phyloP scores from a whole-genome alignment of 1,140 invertebrate species.

The Pseudobourletiella spinata region DNA sequence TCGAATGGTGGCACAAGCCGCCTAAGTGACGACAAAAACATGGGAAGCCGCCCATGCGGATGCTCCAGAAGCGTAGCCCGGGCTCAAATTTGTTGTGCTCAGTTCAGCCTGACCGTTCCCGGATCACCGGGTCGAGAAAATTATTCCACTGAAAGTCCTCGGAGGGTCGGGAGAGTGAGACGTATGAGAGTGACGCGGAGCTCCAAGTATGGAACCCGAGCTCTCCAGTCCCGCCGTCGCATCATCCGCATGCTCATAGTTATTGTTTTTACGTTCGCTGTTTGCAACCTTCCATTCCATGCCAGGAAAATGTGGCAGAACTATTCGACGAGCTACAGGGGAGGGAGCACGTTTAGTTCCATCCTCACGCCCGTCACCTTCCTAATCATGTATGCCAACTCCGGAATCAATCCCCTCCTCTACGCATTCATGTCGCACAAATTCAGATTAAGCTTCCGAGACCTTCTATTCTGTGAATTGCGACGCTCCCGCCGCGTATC shows the following conservation, averaged over 20 bases:
- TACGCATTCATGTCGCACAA: conserved; percentile 71
- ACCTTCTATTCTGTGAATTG: conserved; percentile 26
- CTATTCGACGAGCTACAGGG: conserved; percentile 54
- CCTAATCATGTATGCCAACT: conserved; percentile 73
- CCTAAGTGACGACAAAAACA: no score
- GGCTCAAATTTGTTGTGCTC: no score
- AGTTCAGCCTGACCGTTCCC: no score
- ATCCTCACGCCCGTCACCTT: conserved; percentile 72
- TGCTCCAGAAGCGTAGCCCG: no score
- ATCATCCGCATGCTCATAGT: conserved; percentile 65
- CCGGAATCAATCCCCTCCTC: conserved; percentile 70
- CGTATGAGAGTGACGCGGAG: conserved; percentile 17
- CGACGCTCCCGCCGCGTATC: conserved; percentile 14
- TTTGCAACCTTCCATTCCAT: conserved; percentile 77
- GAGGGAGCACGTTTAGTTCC: conserved; percentile 56
- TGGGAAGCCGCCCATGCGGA: no score
- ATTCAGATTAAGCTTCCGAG: conserved; percentile 40
- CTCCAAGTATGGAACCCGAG: conserved; percentile 27
- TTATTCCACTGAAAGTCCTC: no score
- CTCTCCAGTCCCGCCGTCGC: conserved; percentile 37
- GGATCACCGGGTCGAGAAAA: no score
- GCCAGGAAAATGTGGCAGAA: conserved; percentile 70
- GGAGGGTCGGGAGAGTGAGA: not conserved
- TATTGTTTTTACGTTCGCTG: conserved; percentile 68
- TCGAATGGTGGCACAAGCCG: no score